Conservation (phyloP, 2,888 invertebrate species). For the Drosophila hamatofila region DNA sequence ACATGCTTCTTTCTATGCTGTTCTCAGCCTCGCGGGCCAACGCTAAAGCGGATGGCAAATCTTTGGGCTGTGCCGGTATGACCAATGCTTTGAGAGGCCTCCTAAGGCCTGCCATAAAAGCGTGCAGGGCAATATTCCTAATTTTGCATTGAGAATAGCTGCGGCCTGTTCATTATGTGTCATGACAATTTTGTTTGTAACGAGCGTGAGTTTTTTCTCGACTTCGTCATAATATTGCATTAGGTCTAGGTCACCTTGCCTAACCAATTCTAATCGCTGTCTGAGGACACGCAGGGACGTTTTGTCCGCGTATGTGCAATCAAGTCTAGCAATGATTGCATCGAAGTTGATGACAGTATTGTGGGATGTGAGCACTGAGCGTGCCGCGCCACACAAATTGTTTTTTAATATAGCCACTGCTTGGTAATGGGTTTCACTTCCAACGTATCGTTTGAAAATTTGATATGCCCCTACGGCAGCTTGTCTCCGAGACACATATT, state of each 20-base stretch:
- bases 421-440: no score
- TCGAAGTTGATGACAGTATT: no score
- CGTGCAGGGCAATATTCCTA: neutral
- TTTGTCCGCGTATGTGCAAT: no score
- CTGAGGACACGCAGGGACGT: no score
- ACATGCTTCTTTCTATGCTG: neutral
- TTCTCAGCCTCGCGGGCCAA: neutral
- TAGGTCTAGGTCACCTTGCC: neutral
- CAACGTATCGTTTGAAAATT: neutral
- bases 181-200: neutral
- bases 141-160: neutral
- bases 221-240: neutral
- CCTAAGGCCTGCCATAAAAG: neutral
- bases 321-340: no score
- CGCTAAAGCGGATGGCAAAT: neutral
- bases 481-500: neutral
- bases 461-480: neutral
- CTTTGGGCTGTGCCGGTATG: neutral
- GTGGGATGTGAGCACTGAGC: no score
- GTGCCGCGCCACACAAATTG: no score
- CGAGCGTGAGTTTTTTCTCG: neutral
- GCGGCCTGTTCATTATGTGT: neutral
- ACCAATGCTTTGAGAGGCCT: neutral
- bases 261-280: neutral
- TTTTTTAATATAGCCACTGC: no score